Base-by-base conservation (phyloP, 2,888 invertebrate genomes). In the Venustoraphidia nigricollis region DNA sequence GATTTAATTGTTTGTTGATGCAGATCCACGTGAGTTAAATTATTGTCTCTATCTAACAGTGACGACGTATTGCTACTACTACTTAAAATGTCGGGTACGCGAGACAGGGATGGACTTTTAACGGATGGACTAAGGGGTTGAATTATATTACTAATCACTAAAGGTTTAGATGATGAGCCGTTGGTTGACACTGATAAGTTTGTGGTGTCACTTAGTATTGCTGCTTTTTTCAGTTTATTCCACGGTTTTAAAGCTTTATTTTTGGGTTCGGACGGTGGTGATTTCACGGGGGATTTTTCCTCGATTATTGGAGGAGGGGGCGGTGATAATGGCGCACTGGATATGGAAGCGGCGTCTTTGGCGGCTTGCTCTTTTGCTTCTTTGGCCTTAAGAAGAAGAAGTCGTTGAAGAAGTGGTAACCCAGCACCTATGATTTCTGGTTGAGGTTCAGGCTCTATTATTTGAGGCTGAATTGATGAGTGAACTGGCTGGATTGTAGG, bases 211-310 rank as follows among this genome's bases (percentile, higher is more conserved):
- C 75, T 71, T 56, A 76, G 66, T 54, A 78, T 77, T 37, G 77
- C 70, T 10, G 87, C 87, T 61, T 84, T 79, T 62, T 86, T 87
- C 41, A 88, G 67, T 68, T 83, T 84, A 10, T 75, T 76, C 87
- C 87, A 88, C 2, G 83, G 80, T 56, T 77, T 51, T n/a, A 52
- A 51, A 42, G 45, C 58, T 59, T 45, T 49, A 6, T 44, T 27
- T 27, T 27, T 27, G 27, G 6, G 3, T 27, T 27, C 27, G 27
- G 27, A 27, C 27, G 27, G 49, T 35, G 53, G 53, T 13, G 54
- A 27, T 36, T 13, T 10, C 40, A 40, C 36, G n/a, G 39, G 9
- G 1, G 27, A 34, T 39, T 38, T 27, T 37, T 47, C 47, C 43
- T 47, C 47, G 34, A 47, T 47, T 49, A 66, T 58, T 57, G 62